Evolutionary conservation across 2,797 vertebrate species (phyloP), one percentile per base, ranked within the genome.

Genomic region (Paratrypauchen microcephalus): DNA sequence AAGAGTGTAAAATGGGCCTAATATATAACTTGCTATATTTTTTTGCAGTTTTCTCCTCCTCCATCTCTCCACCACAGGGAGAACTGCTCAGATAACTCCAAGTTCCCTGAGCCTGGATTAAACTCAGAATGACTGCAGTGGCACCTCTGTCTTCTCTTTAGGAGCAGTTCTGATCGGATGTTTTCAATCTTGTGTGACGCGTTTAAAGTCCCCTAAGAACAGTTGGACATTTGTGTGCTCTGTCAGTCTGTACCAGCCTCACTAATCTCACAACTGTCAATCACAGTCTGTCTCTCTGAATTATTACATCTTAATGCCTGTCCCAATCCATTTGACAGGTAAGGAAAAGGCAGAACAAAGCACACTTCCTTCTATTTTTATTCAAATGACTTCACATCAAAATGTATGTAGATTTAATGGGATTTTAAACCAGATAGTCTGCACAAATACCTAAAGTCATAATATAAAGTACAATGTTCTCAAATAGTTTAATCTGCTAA

Each of bases 61-160:
- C 19, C 19, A 32, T 78, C 75, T 66, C 23, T 81, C 77, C 70
- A 21, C 66, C 2, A 12, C 21, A 82, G 83, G 83, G 80, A 36
- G 8, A 36, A 36, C 70, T 78, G 55, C 80, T 84, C 68, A 84
- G 81, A 77, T 80, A 77, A 80, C 73, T 58, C 80, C 32, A 9
- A 88, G 86, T 87, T 77, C 78, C 79, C 77, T 85, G 84, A 90
- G 85, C 85, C n/a, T 30, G 87, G 91, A 92, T 92, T 92, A 91
- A 92, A 92, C 89, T 89, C 81, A 68, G 69, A 82, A 74, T 87
- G 91, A 91, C 90, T 88, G 79, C 59, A 24, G 24, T 74, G 77
- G 75, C 61, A 80, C 41, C 41, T 13, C 41, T 4, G 41, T 15
- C 13, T 45, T 13, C 12, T 41, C 18, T 71, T 4, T 60, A 18